Conservation (phyloP, 2,113 vertebrate genomes). For the Zosterops pallidus region DNA sequence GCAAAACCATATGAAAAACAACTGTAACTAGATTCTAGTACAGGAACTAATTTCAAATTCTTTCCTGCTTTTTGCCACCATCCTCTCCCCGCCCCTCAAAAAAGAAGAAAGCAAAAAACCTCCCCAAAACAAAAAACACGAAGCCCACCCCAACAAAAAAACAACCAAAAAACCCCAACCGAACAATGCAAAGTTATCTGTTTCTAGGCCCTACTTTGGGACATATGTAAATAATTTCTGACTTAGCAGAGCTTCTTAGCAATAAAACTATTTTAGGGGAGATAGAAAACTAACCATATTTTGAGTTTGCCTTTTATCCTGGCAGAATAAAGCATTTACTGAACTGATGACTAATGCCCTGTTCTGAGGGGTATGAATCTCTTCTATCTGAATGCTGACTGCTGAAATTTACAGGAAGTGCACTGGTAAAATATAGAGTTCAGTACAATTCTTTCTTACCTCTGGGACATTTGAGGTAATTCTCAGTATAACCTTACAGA, state of each 20-base stretch:
- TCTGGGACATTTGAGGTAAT: neutral
- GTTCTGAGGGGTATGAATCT: neutral
- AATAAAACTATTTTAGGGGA: neutral
- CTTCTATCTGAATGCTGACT: neutral
- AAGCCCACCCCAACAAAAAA: neutral
- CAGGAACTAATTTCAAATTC: neutral
- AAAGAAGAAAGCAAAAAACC: neutral
- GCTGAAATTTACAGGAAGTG: neutral
- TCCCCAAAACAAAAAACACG: neutral
- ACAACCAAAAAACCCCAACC: neutral
- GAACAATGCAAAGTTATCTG: neutral
- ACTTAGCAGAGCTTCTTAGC: neutral
- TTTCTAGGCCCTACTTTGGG: neutral
- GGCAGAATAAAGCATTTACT: neutral
- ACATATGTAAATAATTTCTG: neutral
- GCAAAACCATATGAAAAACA: neutral
- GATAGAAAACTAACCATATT: neutral
- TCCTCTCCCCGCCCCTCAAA: rapidly evolving
- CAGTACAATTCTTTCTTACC: neutral
- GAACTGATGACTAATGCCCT: neutral
- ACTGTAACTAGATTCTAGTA: neutral
- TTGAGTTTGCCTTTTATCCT: neutral
- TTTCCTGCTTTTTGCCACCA: neutral
- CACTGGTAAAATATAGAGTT: neutral
- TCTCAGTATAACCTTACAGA: neutral